phyloP scores from a whole-genome alignment of 2,888 invertebrate genomes.

The Heliconius sara region DNA sequence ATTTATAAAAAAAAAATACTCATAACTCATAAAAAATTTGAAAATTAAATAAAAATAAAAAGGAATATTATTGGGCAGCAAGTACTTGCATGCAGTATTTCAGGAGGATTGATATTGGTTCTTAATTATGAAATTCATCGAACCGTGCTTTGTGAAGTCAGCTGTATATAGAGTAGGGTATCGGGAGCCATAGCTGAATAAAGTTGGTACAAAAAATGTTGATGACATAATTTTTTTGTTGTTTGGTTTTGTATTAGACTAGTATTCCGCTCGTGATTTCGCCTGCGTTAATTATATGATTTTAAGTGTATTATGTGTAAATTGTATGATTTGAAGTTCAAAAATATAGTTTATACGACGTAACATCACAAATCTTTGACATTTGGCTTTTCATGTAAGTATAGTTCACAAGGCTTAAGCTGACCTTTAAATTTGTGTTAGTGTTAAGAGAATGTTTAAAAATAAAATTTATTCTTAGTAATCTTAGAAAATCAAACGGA shows the following conservation, averaged over 20 bases:
- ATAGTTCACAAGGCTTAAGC: too few relatives aligned
- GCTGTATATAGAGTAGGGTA: constrained; percentile 16
- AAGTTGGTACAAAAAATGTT: constrained; percentile 8
- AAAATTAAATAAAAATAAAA: constrained; percentile 19
- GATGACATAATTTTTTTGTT: constrained; percentile 8
- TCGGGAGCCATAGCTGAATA: neutral
- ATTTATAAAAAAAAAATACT: neutral
- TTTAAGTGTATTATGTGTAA: too few relatives aligned
- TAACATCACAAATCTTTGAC: too few relatives aligned
- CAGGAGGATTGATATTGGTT: constrained; percentile 27
- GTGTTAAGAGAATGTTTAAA: too few relatives aligned
- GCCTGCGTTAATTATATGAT: too few relatives aligned
- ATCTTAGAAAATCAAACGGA: too few relatives aligned
- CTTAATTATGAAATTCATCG: constrained; percentile 25
- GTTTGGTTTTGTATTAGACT: neutral
- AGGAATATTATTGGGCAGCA: constrained; percentile 4
- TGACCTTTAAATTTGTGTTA: too few relatives aligned
- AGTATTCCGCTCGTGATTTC: too few relatives aligned
- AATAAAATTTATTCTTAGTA: too few relatives aligned
- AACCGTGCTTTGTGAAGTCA: constrained; percentile 22
- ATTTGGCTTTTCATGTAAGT: too few relatives aligned
- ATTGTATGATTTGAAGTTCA: too few relatives aligned
- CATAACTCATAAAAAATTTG: neutral
- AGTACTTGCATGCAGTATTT: constrained; percentile 17
- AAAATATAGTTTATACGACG: too few relatives aligned